These are phyloP conservation scores for Drosophila auraria DNA, from an alignment of 1,140 invertebrate species.

Conservation along the genomic window DNA sequence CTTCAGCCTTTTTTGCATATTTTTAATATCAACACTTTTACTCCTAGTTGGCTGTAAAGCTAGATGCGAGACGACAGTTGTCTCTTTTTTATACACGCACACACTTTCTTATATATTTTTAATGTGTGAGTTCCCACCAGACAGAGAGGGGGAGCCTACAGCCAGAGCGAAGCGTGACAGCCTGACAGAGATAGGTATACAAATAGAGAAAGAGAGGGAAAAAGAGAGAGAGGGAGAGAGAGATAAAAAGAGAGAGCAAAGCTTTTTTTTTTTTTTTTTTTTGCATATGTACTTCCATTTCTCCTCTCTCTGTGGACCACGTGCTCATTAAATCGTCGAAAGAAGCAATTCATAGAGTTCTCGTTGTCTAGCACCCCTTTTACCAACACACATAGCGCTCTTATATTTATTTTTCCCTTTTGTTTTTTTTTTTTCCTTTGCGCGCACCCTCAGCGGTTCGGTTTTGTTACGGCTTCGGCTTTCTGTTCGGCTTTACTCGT, in stretches of 20 bases:
- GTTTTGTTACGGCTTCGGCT: slow-evolving; percentile 8
- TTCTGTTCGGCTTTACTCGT: slow-evolving; percentile 10
- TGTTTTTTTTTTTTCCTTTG: slow-evolving; percentile 2
- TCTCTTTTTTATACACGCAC: slow-evolving; percentile 67
- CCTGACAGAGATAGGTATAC: slow-evolving; percentile 22
- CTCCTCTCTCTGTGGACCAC: slow-evolving; percentile 61
- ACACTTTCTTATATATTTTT: slow-evolving; percentile 16
- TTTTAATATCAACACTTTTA: slow-evolving; percentile 81
- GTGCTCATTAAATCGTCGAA: slow-evolving; percentile 68
- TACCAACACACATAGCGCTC: slow-evolving; percentile 7
- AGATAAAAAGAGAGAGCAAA: slow-evolving; percentile 16
- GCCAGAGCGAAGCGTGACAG: not conserved
- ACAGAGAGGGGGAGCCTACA: slow-evolving; percentile 13
- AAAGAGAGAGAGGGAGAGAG: not conserved
- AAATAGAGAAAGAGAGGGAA: slow-evolving; percentile 1
- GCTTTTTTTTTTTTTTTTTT: slow-evolving; percentile 11
- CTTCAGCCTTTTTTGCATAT: slow-evolving; percentile 60
- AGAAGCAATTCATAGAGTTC: slow-evolving; percentile 51
- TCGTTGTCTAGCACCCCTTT: slow-evolving; percentile 36
- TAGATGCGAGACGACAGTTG: slow-evolving; percentile 71
- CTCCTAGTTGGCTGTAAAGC: slow-evolving; percentile 54
- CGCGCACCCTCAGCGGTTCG: slow-evolving; percentile 11
- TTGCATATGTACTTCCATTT: slow-evolving; percentile 54
- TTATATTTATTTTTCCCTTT: slow-evolving; percentile 5
- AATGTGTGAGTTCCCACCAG: not conserved